phyloP scores from a whole-genome alignment of 2,113 vertebrate genomes.

The Centropristis striata region DNA sequence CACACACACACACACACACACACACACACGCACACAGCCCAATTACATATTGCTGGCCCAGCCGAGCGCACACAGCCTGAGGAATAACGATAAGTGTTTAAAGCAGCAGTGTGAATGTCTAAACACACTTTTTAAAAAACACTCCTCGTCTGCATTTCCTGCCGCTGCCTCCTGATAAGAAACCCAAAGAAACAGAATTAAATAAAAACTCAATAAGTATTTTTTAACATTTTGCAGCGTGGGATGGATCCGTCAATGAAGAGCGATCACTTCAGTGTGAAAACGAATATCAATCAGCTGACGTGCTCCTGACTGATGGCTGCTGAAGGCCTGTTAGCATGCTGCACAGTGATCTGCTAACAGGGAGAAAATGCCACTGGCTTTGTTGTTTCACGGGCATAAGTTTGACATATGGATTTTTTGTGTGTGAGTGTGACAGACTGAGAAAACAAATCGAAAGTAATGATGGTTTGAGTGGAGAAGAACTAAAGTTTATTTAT shows the following conservation, averaged over 20 bases:
- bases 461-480: not conserved
- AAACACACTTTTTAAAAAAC: slow-evolving; percentile 25
- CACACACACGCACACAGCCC: slow-evolving; percentile 12
- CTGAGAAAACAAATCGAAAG: not conserved
- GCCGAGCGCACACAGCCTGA: slow-evolving; percentile 22
- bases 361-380: not conserved
- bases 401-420: too few relatives aligned
- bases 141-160: slow-evolving; percentile 10
- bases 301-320: slow-evolving; percentile 22
- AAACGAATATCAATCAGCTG: slow-evolving; percentile 18
- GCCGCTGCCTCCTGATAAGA: slow-evolving; percentile 22
- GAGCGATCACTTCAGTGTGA: slow-evolving; percentile 28
- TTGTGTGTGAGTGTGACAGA: not conserved
- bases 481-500: not conserved
- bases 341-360: not conserved
- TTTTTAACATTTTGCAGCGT: slow-evolving; percentile 35
- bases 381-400: too few relatives aligned
- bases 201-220: slow-evolving; percentile 35
- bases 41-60: slow-evolving; percentile 9
- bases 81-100: slow-evolving; percentile 43
- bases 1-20: not conserved
- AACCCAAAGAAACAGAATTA: slow-evolving; percentile 16
- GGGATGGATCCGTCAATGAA: slow-evolving; percentile 3
- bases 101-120: slow-evolving; percentile 27
- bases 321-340: not conserved